Evolutionary conservation across 2,888 invertebrate species (phyloP), one percentile per base, ranked within the genome.

Genomic region (Lithophane ornitopus): DNA sequence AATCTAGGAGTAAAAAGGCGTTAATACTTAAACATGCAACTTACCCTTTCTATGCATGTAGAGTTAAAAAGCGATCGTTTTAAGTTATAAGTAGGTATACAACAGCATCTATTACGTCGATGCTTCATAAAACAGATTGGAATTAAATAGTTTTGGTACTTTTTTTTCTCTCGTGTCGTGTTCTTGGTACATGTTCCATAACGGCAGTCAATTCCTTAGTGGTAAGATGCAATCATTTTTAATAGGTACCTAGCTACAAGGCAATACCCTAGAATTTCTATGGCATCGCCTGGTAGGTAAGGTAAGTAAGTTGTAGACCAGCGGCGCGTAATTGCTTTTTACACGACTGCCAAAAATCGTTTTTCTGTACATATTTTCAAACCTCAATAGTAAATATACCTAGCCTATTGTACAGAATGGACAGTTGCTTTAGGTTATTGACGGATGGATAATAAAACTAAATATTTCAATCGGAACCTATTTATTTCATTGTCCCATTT

Each of bases 401-500:
- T 9, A 49, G 11, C n/a, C 2, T 16, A 71, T 34, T 58, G 9
- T 41, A 34, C 16, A 34, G 22, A 39, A 46, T 7, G 26, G 14
- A 34, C 12, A 46, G 39, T 46, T 28, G 34, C 49, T 34, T n/a
- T 28, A 56, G 41, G 4, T 58, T 39, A 34, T 59, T 52, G 7
- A 26, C 4, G 28, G 6, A 26, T 78, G 26, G 52, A 52, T n/a
- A 76, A 74, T 87, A 74, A 89, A 84, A 90, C 84, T 1, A 81
- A 62, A 72, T 46, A 59, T 44, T 28, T 82, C 65, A 81, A 86
- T 90, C 76, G 92, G 93, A 94, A 94, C 87, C 89, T 88, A 92
- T 95, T 94, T 94, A 94, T 94, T 95, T 87, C 87, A 78, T 84
- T 89, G 90, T 92, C 88, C 90, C 92, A 90, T 91, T 94, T 94